These are phyloP conservation scores for Gallirallus australis DNA, from an alignment of 2,797 vertebrate genomes.

Conservation along the genomic window DNA sequence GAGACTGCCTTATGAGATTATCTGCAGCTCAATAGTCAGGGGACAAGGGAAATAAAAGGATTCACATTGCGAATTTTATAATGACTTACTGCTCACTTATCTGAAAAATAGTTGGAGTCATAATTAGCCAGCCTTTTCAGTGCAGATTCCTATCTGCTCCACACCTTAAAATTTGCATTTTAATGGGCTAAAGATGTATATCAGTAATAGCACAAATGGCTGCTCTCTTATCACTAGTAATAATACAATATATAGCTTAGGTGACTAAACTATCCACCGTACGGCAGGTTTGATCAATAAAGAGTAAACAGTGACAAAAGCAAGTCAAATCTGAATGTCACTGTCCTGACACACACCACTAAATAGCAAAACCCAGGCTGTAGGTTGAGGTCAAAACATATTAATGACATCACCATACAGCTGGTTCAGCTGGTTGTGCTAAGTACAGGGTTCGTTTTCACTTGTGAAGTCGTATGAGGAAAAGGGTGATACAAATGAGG, in stretches of 20 bases:
- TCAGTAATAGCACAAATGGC: slow-evolving; percentile 56
- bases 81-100: slow-evolving; percentile 72
- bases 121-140: slow-evolving; percentile 63
- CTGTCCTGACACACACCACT: not conserved
- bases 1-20: slow-evolving; percentile 58
- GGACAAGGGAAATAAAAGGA: slow-evolving; percentile 62
- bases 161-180: slow-evolving; percentile 76
- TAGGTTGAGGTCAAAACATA: not conserved
- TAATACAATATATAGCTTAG: slow-evolving; percentile 44
- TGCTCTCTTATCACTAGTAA: slow-evolving; percentile 54
- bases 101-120: slow-evolving; percentile 69
- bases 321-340: slow-evolving; percentile 41
- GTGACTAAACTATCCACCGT: not conserved
- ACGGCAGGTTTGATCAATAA: slow-evolving; percentile 27
- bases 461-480: not conserved
- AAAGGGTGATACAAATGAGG: not conserved
- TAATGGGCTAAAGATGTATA: slow-evolving; percentile 74
- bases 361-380: slow-evolving; percentile 32
- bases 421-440: not conserved
- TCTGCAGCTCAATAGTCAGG: slow-evolving; percentile 56
- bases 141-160: slow-evolving; percentile 69
- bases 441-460: not conserved
- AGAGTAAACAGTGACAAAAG: slow-evolving; percentile 27
- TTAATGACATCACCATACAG: not conserved
- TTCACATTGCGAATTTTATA: slow-evolving; percentile 67